phyloP scores from a whole-genome alignment of 1,140 invertebrate species.

The Drosophila dunni region DNA sequence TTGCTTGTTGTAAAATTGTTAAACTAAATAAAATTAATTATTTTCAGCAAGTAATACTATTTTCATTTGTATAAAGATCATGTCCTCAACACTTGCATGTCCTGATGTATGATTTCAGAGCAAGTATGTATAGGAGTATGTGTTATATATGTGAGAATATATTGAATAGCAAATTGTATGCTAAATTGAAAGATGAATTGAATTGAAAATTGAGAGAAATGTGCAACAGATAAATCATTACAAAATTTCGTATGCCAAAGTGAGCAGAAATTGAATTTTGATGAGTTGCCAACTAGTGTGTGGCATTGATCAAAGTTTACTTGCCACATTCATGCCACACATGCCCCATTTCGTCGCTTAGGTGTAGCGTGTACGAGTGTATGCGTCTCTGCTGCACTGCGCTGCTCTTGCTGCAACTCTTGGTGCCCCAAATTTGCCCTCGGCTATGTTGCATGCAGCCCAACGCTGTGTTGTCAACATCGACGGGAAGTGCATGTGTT shows the following conservation, averaged over 20 bases:
- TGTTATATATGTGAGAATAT: not conserved
- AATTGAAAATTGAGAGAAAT: not conserved
- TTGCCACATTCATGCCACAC: constrained; percentile 5
- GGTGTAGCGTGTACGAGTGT: constrained; percentile 30
- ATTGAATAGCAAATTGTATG: constrained; percentile 14
- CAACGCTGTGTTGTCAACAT: constrained; percentile 63
- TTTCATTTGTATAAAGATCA: no score
- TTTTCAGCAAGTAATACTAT: no score
- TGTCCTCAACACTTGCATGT: no score
- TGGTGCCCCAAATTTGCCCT: not conserved
- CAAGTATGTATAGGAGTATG: no score
- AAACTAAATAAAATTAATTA: no score
- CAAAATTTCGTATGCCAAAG: constrained; percentile 19
- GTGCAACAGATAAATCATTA: constrained; percentile 24
- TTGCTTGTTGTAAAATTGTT: no score
- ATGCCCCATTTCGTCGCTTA: constrained; percentile 32
- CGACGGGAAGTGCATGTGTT: constrained; percentile 81
- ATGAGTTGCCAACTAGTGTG: constrained; percentile 32
- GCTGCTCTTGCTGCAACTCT: not conserved
- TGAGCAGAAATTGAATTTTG: constrained; percentile 31
- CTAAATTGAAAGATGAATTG: constrained; percentile 17
- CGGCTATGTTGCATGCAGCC: constrained; percentile 19
- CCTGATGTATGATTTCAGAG: no score
- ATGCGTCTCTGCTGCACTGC: constrained; percentile 4
- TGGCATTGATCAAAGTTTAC: constrained; percentile 36